These are phyloP conservation scores for Cassiopea xamachana DNA, from an alignment of 30 jellyfish, hydroid and myxozoan genomes.

Conservation along the genomic window DNA sequence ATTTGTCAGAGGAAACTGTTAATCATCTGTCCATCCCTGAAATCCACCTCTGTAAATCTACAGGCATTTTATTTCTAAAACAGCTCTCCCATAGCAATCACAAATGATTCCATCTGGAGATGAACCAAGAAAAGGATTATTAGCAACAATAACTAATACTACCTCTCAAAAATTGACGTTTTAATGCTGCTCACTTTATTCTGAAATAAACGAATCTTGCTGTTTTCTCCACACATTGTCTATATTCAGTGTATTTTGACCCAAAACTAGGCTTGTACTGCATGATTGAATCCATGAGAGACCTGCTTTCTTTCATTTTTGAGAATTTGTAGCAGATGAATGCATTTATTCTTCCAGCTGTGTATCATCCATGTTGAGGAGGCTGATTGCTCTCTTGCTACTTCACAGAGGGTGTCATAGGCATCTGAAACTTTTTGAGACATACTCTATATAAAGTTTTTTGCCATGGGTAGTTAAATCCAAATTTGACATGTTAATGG, in stretches of 20 bases:
- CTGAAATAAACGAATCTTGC: slow-evolving; percentile 18
- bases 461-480: slow-evolving; percentile 42
- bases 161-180: slow-evolving; percentile 4
- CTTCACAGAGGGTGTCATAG: slow-evolving; percentile 36
- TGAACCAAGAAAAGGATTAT: slow-evolving; percentile 38
- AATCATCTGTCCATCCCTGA: slow-evolving; percentile 48
- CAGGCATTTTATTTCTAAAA: slow-evolving; percentile 52
- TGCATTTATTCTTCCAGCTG: slow-evolving; percentile 60
- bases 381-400: slow-evolving; percentile 14
- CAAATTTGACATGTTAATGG: slow-evolving; percentile 32
- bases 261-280: slow-evolving; percentile 41
- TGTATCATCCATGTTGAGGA: slow-evolving; percentile 29
- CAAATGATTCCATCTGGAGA: slow-evolving; percentile 49
- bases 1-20: slow-evolving; percentile 10
- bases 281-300: slow-evolving; percentile 32
- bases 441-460: slow-evolving; percentile 20
- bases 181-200: slow-evolving; percentile 28
- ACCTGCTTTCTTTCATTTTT: slow-evolving; percentile 46
- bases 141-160: slow-evolving; percentile 45
- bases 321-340: slow-evolving; percentile 11
- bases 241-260: slow-evolving; percentile 47
- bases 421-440: slow-evolving; percentile 16
- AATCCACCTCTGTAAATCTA: slow-evolving; percentile 29
- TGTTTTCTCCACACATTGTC: slow-evolving; percentile 26
- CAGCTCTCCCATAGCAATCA: slow-evolving; percentile 37